Conservation (phyloP, 1,140 invertebrate genomes). For the Neodiprion pinetum region DNA sequence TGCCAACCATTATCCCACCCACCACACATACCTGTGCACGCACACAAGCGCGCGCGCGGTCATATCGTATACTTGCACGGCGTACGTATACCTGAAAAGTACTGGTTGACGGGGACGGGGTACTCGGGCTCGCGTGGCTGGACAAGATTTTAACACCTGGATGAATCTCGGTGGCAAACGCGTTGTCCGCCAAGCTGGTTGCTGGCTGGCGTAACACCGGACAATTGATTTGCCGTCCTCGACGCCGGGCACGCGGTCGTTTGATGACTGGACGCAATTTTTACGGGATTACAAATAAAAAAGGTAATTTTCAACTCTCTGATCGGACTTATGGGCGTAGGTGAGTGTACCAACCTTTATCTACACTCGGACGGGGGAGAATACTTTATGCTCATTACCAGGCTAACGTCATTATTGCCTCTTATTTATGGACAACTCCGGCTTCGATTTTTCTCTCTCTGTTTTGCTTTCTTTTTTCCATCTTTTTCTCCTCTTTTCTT, state of each 20-base stretch:
- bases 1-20: constrained; percentile 48
- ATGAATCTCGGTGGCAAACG: neutral
- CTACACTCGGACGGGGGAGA: neutral
- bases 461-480: too few species aligned
- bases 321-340: constrained; percentile 6
- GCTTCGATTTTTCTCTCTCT: neutral
- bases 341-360: constrained; percentile 7
- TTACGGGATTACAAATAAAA: constrained; percentile 4
- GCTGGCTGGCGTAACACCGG: neutral
- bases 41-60: neutral
- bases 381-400: constrained; percentile 7
- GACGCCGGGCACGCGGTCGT: neutral
- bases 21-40: constrained; percentile 5
- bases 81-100: neutral
- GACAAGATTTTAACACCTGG: constrained; percentile 7
- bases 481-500: too few species aligned
- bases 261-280: constrained; percentile 4
- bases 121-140: neutral
- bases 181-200: neutral
- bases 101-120: neutral
- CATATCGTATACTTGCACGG: neutral
- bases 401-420: constrained; percentile 7
- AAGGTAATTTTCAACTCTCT: constrained; percentile 5
- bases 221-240: neutral
- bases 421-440: constrained; percentile 2